phyloP scores from a whole-genome alignment of 2,888 invertebrate genomes.

The Andricus curvator region DNA sequence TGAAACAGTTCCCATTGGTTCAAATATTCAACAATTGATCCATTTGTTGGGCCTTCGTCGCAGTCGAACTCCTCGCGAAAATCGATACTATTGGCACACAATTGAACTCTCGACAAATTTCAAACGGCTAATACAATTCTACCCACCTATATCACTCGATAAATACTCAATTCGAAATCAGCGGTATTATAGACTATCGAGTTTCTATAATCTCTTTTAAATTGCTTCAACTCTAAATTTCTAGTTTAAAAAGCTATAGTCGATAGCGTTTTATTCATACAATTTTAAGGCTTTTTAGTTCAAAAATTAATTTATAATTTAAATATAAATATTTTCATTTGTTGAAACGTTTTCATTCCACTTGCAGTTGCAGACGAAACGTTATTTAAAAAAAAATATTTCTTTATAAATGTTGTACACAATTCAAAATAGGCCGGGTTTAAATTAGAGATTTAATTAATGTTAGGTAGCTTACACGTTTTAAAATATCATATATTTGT shows the following conservation, averaged over 20 bases:
- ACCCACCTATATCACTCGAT: not conserved
- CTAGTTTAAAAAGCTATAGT: not conserved
- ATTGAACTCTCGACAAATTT: not conserved
- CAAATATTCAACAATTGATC: conserved; percentile 15
- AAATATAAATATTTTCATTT: too few relatives aligned
- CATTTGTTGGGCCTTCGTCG: not conserved
- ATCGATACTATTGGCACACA: conserved; percentile 6
- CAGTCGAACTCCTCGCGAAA: not conserved
- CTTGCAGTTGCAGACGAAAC: too few relatives aligned
- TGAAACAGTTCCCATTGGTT: not conserved
- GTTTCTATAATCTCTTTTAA: not conserved
- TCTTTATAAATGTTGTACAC: too few relatives aligned
- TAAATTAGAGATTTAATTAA: too few relatives aligned
- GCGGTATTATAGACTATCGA: not conserved
- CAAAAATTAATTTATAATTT: too few relatives aligned
- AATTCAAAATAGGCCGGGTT: too few relatives aligned
- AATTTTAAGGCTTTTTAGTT: too few relatives aligned
- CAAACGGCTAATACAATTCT: not conserved
- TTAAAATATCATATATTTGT: too few relatives aligned
- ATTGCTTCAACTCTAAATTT: not conserved
- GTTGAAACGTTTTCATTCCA: too few relatives aligned
- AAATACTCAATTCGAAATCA: conserved; percentile 14
- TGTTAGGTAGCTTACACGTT: too few relatives aligned
- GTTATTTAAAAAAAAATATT: too few relatives aligned
- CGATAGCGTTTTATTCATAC: too few relatives aligned